Evolutionary conservation across 2,113 vertebrate genomes (phyloP).

Genomic region (Osmerus mordax): DNA sequence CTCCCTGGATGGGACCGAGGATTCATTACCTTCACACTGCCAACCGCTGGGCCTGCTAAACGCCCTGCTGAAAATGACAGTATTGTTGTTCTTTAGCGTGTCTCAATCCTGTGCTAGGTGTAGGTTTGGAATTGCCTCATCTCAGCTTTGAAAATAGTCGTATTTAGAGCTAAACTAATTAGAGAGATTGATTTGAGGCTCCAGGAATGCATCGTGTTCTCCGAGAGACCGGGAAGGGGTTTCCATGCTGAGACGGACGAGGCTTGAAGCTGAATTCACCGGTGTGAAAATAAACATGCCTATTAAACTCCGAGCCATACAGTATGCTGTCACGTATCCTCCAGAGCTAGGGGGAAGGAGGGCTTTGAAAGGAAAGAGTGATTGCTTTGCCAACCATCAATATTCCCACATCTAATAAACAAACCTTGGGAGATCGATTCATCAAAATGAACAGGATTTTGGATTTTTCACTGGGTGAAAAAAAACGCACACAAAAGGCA

Average conservation of each 20-base stretch:
- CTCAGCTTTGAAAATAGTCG: too few species aligned
- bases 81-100: too few species aligned
- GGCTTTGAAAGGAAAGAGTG: neutral
- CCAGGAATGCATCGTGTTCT: too few species aligned
- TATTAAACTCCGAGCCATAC: neutral
- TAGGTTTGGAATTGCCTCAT: too few species aligned
- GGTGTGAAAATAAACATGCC: neutral
- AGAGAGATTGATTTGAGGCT: too few species aligned
- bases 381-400: constrained; percentile 14
- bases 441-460: constrained; percentile 12
- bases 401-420: constrained; percentile 16
- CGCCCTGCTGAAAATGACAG: too few species aligned
- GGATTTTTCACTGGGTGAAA: neutral
- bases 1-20: too few species aligned
- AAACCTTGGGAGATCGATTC: constrained; percentile 19
- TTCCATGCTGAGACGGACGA: neutral
- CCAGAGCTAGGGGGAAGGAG: neutral
- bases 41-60: too few species aligned
- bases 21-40: too few species aligned
- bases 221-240: too few species aligned
- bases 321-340: neutral
- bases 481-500: neutral
- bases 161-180: too few species aligned
- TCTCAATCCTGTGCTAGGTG: too few species aligned
- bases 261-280: constrained; percentile 2